These are phyloP conservation scores for Willowsia nigromaculata DNA, from an alignment of 2,888 invertebrate species.

Conservation along the genomic window DNA sequence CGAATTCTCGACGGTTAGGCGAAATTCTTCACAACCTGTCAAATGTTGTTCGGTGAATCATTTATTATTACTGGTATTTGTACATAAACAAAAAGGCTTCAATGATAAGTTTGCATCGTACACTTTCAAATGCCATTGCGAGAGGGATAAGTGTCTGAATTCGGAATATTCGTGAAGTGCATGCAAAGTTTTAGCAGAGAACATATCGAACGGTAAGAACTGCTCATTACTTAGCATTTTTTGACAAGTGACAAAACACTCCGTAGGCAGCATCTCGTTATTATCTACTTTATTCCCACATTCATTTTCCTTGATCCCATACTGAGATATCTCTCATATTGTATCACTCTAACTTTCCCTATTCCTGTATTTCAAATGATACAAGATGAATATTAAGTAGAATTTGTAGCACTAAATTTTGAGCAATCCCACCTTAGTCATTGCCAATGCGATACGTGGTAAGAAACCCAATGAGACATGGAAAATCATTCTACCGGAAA, in stretches of 20 bases:
- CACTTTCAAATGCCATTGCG: not conserved
- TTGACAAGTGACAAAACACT: constrained; percentile 27
- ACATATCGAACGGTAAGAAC: too few relatives aligned
- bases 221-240: constrained; percentile 15
- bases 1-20: not conserved
- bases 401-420: not conserved
- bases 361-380: not conserved
- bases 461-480: not conserved
- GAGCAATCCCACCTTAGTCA: not conserved
- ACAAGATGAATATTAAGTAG: not conserved
- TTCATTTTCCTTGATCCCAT: not conserved
- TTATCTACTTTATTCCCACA: not conserved
- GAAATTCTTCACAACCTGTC: not conserved
- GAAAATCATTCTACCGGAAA: constrained; percentile 70
- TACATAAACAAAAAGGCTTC: not conserved
- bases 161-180: not conserved
- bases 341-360: not conserved
- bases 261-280: not conserved
- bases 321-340: not conserved
- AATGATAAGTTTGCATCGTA: not conserved
- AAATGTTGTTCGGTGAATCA: not conserved
- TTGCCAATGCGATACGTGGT: not conserved
- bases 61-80: constrained; percentile 21
- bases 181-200: not conserved
- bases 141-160: not conserved